Conservation (phyloP, 2,888 invertebrate species). For the Palloptera scutellata region DNA sequence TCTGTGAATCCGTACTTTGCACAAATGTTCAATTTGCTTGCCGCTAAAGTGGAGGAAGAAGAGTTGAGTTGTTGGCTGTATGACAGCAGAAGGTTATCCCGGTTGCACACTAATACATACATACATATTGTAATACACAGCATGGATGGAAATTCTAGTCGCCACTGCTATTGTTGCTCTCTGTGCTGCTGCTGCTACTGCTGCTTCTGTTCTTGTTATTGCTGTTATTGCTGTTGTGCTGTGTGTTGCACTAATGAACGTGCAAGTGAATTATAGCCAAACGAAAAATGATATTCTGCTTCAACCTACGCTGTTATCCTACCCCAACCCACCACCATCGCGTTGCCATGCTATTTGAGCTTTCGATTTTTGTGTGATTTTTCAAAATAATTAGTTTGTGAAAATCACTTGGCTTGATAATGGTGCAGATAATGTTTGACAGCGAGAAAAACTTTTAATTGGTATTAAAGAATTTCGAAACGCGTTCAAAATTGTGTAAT, state of each 20-base stretch:
- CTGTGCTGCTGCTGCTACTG: constrained; percentile 7
- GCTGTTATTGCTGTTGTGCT: background rate
- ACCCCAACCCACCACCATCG: background rate
- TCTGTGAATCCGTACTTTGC: background rate
- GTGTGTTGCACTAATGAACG: constrained; percentile 32
- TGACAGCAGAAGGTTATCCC: constrained; percentile 12
- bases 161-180: constrained; percentile 19
- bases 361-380: constrained; percentile 16
- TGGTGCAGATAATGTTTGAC: constrained; percentile 23
- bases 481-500: no score
- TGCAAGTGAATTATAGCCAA: constrained; percentile 34
- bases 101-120: constrained; percentile 15
- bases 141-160: constrained; percentile 11
- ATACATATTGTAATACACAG: no score
- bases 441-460: constrained; percentile 21
- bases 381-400: constrained; percentile 34
- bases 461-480: background rate
- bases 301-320: constrained; percentile 32
- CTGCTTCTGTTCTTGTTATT: background rate
- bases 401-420: constrained; percentile 25
- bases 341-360: constrained; percentile 23
- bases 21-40: no score
- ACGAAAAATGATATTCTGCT: constrained; percentile 2
- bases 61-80: background rate
- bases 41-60: no score